These are phyloP conservation scores for Heteromormyrus szaboi DNA, from an alignment of 2,797 vertebrate species.

Conservation along the genomic window DNA sequence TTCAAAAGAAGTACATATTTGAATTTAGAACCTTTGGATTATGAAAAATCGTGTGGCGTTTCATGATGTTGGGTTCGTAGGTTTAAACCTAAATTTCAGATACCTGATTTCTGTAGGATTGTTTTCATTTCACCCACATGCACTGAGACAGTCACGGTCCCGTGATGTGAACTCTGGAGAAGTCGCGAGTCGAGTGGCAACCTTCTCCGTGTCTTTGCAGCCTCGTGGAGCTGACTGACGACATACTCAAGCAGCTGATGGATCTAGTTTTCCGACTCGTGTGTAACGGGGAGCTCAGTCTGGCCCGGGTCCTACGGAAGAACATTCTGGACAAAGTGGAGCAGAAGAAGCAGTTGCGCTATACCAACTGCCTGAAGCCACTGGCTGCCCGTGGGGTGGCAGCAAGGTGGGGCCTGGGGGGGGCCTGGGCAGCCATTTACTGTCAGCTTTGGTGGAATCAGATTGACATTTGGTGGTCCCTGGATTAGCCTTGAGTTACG, in stretches of 20 bases:
- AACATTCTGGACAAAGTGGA: conserved; percentile 96
- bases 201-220: conserved; percentile 46
- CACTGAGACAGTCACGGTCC: not conserved
- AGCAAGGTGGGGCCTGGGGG: conserved; percentile 70
- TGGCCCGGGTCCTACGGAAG: conserved; percentile 88
- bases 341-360: conserved; percentile 85
- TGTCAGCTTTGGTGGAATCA: not conserved
- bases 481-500: not conserved
- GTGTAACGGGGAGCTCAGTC: conserved; percentile 90
- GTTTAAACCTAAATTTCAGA: not conserved
- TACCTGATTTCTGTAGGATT: not conserved
- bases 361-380: conserved; percentile 82
- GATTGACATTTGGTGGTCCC: not conserved
- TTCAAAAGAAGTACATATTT: not conserved
- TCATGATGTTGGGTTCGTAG: not conserved
- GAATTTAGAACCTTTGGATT: not conserved
- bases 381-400: conserved; percentile 87
- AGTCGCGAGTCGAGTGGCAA: not conserved
- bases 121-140: not conserved
- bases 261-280: conserved; percentile 90
- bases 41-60: not conserved
- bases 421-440: not conserved
- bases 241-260: conserved; percentile 93
- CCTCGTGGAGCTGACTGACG: conserved; percentile 91
- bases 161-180: not conserved